Base-by-base conservation (phyloP, 2,797 vertebrate species). In the Schizopygopsis malacanthus region DNA sequence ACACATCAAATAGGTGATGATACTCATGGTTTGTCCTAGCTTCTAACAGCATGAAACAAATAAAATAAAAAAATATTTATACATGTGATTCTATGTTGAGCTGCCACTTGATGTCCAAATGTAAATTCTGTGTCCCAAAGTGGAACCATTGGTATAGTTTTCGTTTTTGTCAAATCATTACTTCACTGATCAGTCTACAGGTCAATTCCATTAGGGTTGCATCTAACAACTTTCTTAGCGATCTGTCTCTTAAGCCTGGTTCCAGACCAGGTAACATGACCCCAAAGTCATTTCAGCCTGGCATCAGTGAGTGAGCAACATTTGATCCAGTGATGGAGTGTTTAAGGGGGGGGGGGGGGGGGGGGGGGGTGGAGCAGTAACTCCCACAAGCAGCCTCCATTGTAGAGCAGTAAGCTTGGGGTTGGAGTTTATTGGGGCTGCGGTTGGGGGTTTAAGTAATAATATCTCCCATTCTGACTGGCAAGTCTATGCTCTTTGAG, bases 401-500 rank as follows among this genome's bases (percentile, higher is more conserved):
- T 43, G 45, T 73, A 73, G 54, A 75, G 22, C 20, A 8, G 45
- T 69, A 69, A 41, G 65, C 47, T 52, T 37, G n/a, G 43, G 20
- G 10, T 52, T 28, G 47, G 22, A 8, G 75, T 70, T 69, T 65
- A 41, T 67, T 33, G 15, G 33, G 65, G 8, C 54, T 73, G 52
- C 11, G n/a, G 69, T 50, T 25, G 20, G 41, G 15, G 63, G 61
- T 25, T 83, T 77, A 63, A 45, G 84, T 85, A 87, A 86, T 85
- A 86, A 87, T 88, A 88, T 89, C 79, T 82, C 75, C 65, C 63
- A 87, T 85, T 89, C 82, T 85, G 85, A 81, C 10, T 50, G 70
- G 63, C 79, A 85, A 81, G 85, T 83, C 67, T 70, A 77, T 79
- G 65, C 81, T 85, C 79, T 69, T 70, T 86, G 41, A 88, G 43